Base-by-base conservation (phyloP, 2,797 vertebrate genomes). In the Parambassis ranga region DNA sequence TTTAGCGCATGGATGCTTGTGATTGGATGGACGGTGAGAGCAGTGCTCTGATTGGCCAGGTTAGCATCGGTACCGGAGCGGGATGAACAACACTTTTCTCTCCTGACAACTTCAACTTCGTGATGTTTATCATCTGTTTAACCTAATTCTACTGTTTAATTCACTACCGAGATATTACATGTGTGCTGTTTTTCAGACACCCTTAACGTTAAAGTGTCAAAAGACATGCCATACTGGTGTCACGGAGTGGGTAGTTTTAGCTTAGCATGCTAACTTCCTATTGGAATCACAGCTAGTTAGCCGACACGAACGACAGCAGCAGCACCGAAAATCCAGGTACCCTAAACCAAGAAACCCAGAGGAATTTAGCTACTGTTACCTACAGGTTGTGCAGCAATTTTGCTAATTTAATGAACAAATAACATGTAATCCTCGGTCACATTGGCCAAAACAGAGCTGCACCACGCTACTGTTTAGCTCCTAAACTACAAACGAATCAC, bases 41-140 rank as follows among this genome's bases (percentile, higher is more conserved):
- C 18, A 7, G 35, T 8, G 23, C 10, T 68, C 0, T 66, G 60
- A 84, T 86, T 84, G 84, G 87, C 52, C 53, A 32, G 15, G 22
- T 18, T 9, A 2, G 10, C 31, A 22, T 32, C 2, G 0, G 28
- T 14, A 4, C 7, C 4, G 16, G 10, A 44, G 70, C 51, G 49
- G 66, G 42, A 6, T 4, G 5, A 42, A 16, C 13, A 30, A 36
- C 9, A 16, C 6, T 6, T 3, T 5, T 35, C 18, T 5, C 2
- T 14, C 1, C 4, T 31, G 22, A 18, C 11, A 15, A 7, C 2
- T 33, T 43, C 5, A 30, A 19, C 0, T 56, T 15, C 2, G 2
- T 18, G 7, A 16, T 23, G 9, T 23, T 19, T 9, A 10, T 26
- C 1, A 8, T 3, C 6, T 18, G 2, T 37, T 47, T 10, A 59